Conservation (phyloP, 1,140 invertebrate species). For the Dendroctonus ponderosae region DNA sequence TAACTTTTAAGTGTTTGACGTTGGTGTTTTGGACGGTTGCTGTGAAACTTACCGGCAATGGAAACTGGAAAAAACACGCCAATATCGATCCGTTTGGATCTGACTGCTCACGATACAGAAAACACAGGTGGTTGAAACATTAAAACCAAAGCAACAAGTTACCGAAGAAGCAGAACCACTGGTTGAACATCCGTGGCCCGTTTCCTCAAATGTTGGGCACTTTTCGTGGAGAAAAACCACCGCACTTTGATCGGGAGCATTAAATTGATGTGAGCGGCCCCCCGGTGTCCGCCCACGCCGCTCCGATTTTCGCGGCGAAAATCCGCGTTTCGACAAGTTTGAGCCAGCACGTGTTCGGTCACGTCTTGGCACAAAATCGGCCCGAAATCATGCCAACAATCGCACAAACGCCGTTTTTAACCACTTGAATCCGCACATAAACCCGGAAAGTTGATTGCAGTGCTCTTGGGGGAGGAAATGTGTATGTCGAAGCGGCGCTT, state of each 20-base stretch:
- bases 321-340: neutral
- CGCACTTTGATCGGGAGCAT: neutral
- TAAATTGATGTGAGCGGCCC: neutral
- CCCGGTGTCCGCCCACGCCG: neutral
- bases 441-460: conserved; percentile 31
- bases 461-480: conserved; percentile 38
- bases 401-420: conserved; percentile 12
- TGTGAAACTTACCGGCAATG: no score
- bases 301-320: neutral
- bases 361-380: neutral
- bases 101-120: conserved; percentile 7
- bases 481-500: conserved; percentile 17
- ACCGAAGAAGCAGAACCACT: conserved; percentile 17
- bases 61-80: neutral
- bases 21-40: no score
- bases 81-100: conserved; percentile 3
- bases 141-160: conserved; percentile 31
- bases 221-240: neutral
- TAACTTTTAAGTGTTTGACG: no score
- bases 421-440: conserved; percentile 12
- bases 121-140: conserved; percentile 32
- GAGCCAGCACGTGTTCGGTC: neutral
- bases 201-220: neutral
- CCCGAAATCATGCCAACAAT: neutral
- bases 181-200: conserved; percentile 23